Base-by-base conservation (phyloP, 2,888 invertebrate genomes). In the Globia sparganii region DNA sequence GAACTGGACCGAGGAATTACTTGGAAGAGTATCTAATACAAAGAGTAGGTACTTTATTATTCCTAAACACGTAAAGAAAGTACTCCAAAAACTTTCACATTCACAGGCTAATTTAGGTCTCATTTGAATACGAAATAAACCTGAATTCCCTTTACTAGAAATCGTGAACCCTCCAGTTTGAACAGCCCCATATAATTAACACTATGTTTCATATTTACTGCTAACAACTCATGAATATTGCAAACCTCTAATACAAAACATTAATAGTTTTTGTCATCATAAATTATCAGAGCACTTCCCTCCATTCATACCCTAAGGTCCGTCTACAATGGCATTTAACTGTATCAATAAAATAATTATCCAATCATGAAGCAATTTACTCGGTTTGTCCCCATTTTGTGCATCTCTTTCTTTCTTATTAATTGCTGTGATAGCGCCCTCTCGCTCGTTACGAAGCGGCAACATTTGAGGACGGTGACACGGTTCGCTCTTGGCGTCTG, bases 281-380 rank as follows among this genome's bases (percentile, higher is more conserved):
- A 91, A 92, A 92, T 91, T 87, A 89, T 82, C 46, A 64, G 72
- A 84, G 77, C 87, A 84, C 88, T 90, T 90, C 91, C 91, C 91
- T 88, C 90, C 89, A 87, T 88, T 83, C 83, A 86, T 83, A 86
- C 91, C 90, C 88, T 88, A 89, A 91, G 87, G 90, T 89, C 91
- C 90, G 87, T 90, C 92, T 88, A 92, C 92, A 93, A 94, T 92
- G 89, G 89, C 92, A 92, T 94, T 95, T 94, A 94, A 93, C 92
- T 93, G 93, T 95, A 95, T 95, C 96, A 96, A 96, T 96, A 96
- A 95, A 96, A 95, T 95, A 96, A 96, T 96, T 96, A 96, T 95
- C 96, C 96, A 96, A 96, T 96, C 96, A 95, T 95, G 93, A 90
- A 91, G 92, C 95, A 96, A 96, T 96, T 96, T 94, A 94, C 94